Base-by-base conservation (phyloP, 2,888 invertebrate species). In the Patella caerulea region DNA sequence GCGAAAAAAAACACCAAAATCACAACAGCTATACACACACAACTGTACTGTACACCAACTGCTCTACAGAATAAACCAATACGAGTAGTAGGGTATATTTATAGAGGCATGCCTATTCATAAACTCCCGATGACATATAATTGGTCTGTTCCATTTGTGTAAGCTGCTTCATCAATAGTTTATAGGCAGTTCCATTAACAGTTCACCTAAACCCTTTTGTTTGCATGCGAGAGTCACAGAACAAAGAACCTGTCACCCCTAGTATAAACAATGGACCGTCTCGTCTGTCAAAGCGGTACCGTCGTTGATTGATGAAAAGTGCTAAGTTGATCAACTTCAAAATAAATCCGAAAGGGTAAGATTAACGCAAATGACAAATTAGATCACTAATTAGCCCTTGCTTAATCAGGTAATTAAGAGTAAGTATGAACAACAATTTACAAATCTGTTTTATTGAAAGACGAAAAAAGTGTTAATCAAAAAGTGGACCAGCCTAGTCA, bases 71-170 rank as follows among this genome's bases (percentile, higher is more conserved):
- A 65, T 65, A 24, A 65, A 65, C 69, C 24, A 19, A 52, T 52
- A 69, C 65, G 56, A n/a, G 52, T 29, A 15, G 69, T 59, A 12
- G 56, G 56, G 72, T 76, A 76, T 76, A 76, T 76, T 76, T 76
- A 76, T 76, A 76, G 76, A 72, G 52, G 56, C 73, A 76, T 76
- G 76, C 76, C 72, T 76, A 76, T 76, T 76, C 76, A 76, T 76
- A 76, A 76, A 59, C 65, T 54, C 29, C 53, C 17, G 59, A 56
- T 19, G 69, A 45, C 72, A 69, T 76, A 56, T 73, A 69, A 76
- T 76, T 76, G 76, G 76, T 73, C 72, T 45, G 52, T 72, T 76
- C 72, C 72, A 72, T 59, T 71, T 54, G 34, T 29, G 59, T 72
- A n/a, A 73, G 53, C 71, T 19, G 45, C 55, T 71, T 72, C 76